These are phyloP conservation scores for Pseudanteris insignis DNA, from an alignment of 2,888 invertebrate species.

Conservation along the genomic window DNA sequence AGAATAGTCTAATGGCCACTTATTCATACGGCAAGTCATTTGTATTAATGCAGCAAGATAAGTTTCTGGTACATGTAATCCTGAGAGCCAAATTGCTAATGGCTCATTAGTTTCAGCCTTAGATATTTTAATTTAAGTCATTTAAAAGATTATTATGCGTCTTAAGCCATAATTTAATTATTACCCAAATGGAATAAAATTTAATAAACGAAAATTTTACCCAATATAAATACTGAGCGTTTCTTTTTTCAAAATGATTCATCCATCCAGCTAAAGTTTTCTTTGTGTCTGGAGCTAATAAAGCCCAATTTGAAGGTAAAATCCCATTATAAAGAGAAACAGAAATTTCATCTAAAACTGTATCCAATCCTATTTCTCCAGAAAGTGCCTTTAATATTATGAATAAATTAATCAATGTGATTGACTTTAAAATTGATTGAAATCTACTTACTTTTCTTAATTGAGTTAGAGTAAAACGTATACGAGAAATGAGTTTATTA, in stretches of 20 bases:
- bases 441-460: constrained; percentile 73
- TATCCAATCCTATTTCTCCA: constrained; percentile 80
- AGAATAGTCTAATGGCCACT: constrained; percentile 91
- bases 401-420: too few relatives aligned
- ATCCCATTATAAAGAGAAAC: constrained; percentile 86
- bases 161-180: background rate
- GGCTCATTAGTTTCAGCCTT: constrained; percentile 71
- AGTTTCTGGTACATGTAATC: constrained; percentile 91
- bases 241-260: constrained; percentile 80
- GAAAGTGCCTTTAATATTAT: constrained; percentile 13
- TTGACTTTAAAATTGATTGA: background rate
- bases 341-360: constrained; percentile 84
- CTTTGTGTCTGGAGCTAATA: constrained; percentile 84
- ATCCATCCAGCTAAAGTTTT: constrained; percentile 91
- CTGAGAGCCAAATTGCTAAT: constrained; percentile 89
- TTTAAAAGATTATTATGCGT: background rate
- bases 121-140: constrained; percentile 7
- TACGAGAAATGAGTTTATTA: constrained; percentile 78
- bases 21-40: constrained; percentile 86
- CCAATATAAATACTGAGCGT: constrained; percentile 80
- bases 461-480: constrained; percentile 76
- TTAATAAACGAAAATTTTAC: too few relatives aligned
- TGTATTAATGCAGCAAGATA: constrained; percentile 91
- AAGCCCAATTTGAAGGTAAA: constrained; percentile 82
- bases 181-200: constrained; percentile 1